These are phyloP conservation scores for Macrophya alboannulata DNA, from an alignment of 2,888 invertebrate genomes.

Conservation along the genomic window DNA sequence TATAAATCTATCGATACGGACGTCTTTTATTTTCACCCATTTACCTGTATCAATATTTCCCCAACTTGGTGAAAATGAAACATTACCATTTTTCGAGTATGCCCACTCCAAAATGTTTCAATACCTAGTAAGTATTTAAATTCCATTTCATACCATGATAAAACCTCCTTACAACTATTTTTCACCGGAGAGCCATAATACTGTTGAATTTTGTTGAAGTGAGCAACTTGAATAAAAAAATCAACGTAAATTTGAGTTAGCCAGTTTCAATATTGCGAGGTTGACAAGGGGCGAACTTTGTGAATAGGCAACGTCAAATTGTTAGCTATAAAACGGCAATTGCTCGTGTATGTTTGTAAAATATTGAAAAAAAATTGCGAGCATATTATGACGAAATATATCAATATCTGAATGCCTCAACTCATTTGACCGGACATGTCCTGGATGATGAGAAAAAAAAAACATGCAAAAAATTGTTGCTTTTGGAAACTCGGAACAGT, in stretches of 20 bases:
- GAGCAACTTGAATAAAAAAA: neutral
- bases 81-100: neutral
- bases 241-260: neutral
- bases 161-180: neutral
- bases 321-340: too few species aligned
- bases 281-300: neutral
- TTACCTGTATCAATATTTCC: neutral
- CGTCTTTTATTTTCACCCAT: neutral
- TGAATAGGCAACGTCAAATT: neutral
- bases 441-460: neutral
- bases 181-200: neutral
- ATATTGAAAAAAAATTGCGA: too few species aligned
- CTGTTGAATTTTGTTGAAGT: neutral
- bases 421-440: neutral
- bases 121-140: neutral
- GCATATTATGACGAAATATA: too few species aligned
- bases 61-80: neutral
- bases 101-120: neutral
- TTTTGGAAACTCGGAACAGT: neutral
- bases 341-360: too few species aligned
- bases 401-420: too few species aligned
- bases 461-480: neutral
- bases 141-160: neutral
- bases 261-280: neutral
- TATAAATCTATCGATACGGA: neutral